Base-by-base conservation (phyloP, 2,888 invertebrate species). In the Loripinus fragilis region DNA sequence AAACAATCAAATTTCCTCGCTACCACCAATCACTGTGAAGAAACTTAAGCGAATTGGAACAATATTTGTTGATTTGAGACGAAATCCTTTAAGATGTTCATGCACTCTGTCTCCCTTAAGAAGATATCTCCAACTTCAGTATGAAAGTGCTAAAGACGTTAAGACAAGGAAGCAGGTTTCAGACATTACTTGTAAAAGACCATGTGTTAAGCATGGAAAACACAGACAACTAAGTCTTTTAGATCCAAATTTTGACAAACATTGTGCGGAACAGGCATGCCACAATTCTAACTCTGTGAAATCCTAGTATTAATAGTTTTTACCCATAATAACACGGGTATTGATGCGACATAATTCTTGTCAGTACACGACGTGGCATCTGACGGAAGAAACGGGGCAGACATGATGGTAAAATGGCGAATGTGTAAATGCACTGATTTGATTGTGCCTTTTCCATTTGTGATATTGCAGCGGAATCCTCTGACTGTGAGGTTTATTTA, bases 11-110 rank as follows among this genome's bases (percentile, higher is more conserved):
- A 81, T 84, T 20, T 38, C 60, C 7, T 35, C 79, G 2, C 71
- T 84, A 23, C 66, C 84, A 15, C 35, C 30, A 10, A 50, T 15
- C 8, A 64, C 70, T 1, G 76, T 76, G 3, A 68, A 71, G 33
- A 69, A 72, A 28, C 55, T 84, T 17, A 41, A 73, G 23, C 45
- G 41, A 15, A 74, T 84, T 15, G 77, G 74, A 0, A 78, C 72
- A 41, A 72, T 81, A 20, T 48, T 81, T 25, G 71, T 81, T 23
- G 84, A 84, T 35, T 66, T 84, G 67, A 48, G 84, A 41, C 41
- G 75, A 20, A 84, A 84, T 60, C 84, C 84, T 5, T 65, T 84
- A 30, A 42, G 48, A 10, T 84, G 84, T 30, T 70, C 50, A 28
- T 81, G 84, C 35, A 45, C 45, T 10, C 67, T 81, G 0, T 67